Evolutionary conservation across 1,140 invertebrate species (phyloP), one percentile per base, ranked within the genome.

Genomic region (Myzus persicae): DNA sequence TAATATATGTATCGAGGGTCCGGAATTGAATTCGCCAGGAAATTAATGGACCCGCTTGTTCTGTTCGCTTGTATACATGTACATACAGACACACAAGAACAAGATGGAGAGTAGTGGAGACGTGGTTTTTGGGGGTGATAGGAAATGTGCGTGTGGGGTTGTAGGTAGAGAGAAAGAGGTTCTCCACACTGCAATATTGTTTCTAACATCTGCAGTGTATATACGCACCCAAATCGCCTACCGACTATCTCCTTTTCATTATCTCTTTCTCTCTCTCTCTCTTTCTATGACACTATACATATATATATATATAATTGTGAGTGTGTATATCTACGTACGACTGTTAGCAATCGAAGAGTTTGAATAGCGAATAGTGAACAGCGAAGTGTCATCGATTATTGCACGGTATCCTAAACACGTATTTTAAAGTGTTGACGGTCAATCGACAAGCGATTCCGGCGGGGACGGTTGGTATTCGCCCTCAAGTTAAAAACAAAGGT

Each of bases 1-100:
- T 67, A 67, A 67, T 67, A n/a, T 67, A 67, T 67, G 42, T 4
- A 42, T 84, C 40, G 84, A 44, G n/a, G 46, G 40, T 38, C 87
- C 44, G 46, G 46, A 89, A 89, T 89, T 51, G 46, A 51, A 89
- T 51, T 89, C 46, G 1, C 87, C 46, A 48, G 46, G 87, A 89
- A 51, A 51, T 51, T 36, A 89, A 89, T 42, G 87, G 46, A 51
- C 87, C 31, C 84, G n/a, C 44, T 36, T 36, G 87, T 89, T 36
- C 84, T 84, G 38, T 84, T 42, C 1, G 38, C 9, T 2, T 8
- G 22, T 40, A 40, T 38, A 22, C 22, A 40, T 24, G 11, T 24
- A 82, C 81, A 26, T 24, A 82, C 81, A 40, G 20, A 24, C 2
- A 38, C 36, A 82, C 38, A 22, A 67, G 59, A 11, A n/a, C 54